Conservation (phyloP, 2,888 invertebrate genomes). For the Ptycholaimellus sp. region DNA sequence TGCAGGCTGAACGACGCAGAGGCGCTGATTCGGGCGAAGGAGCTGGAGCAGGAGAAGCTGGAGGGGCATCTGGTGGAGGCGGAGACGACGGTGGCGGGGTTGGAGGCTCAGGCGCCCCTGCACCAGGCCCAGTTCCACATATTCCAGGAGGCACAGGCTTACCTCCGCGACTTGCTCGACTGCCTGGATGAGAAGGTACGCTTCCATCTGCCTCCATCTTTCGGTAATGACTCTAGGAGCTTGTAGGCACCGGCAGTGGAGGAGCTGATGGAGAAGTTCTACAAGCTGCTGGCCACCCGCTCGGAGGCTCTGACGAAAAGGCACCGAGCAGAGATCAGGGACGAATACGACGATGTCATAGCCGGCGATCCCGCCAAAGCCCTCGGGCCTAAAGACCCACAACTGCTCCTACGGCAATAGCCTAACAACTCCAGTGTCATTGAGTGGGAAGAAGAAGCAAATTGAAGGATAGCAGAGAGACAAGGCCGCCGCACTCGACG, state of each 20-base stretch:
- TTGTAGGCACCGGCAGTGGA: slow-evolving; percentile 36
- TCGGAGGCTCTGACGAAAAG: slow-evolving; percentile 49
- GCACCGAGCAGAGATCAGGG: slow-evolving; percentile 64
- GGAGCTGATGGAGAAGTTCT: slow-evolving; percentile 45
- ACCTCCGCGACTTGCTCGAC: slow-evolving; percentile 81
- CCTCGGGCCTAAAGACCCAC: too few relatives aligned
- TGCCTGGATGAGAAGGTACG: slow-evolving; percentile 84
- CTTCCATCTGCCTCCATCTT: too few relatives aligned
- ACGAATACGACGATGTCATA: slow-evolving; percentile 70
- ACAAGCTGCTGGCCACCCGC: slow-evolving; percentile 43
- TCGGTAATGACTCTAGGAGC: too few relatives aligned
- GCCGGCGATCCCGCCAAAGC: too few relatives aligned
- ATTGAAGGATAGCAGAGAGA: slow-evolving; percentile 7
- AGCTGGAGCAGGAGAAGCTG: slow-evolving; percentile 34
- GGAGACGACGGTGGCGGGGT: slow-evolving; percentile 25
- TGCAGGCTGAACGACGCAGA: slow-evolving; percentile 37
- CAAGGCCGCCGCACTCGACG: slow-evolving; percentile 44
- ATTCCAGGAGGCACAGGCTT: slow-evolving; percentile 82
- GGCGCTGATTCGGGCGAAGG: slow-evolving; percentile 37
- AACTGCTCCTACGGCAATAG: too few relatives aligned
- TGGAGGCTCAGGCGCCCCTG: slow-evolving; percentile 37
- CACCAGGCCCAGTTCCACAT: slow-evolving; percentile 63
- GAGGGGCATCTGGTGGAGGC: slow-evolving; percentile 29
- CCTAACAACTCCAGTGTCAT: too few relatives aligned
- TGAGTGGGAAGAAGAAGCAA: too few relatives aligned